These are phyloP conservation scores for Connochaetes taurinus DNA, from an alignment of 2,113 vertebrate genomes.

Conservation along the genomic window DNA sequence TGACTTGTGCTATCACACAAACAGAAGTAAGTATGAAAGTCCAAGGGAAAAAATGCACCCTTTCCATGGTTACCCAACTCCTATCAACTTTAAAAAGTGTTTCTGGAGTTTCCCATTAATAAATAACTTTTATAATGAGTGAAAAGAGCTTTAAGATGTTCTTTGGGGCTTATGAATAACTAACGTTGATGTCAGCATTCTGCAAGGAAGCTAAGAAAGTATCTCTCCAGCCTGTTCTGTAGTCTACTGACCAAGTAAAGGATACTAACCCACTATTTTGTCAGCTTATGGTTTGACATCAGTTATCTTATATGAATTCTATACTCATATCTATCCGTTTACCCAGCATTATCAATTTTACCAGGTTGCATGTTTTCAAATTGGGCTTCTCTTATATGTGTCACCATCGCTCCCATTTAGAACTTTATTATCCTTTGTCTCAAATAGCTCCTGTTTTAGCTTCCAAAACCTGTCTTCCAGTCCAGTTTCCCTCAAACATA, in stretches of 20 bases:
- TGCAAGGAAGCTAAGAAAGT: not conserved
- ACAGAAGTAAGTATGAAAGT: constrained; percentile 33
- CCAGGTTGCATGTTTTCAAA: not conserved
- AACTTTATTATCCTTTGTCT: not conserved
- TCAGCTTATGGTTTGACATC: not conserved
- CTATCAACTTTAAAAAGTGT: not conserved
- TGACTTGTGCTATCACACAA: constrained; percentile 23
- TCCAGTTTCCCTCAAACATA: not conserved
- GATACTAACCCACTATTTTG: not conserved
- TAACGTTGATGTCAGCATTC: not conserved
- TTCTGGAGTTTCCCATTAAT: not conserved
- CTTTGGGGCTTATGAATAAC: not conserved
- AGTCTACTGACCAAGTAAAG: not conserved
- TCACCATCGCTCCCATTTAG: not conserved
- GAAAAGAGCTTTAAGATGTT: not conserved
- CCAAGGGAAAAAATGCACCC: not conserved
- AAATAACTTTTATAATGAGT: constrained; percentile 33
- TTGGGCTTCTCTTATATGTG: not conserved
- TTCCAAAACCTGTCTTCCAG: not conserved
- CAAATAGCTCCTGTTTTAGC: not conserved
- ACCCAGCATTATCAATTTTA: not conserved
- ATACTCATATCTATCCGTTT: not conserved
- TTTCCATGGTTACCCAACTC: not conserved
- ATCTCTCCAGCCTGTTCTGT: not conserved
- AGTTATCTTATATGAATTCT: not conserved